phyloP scores from a whole-genome alignment of 2,797 vertebrate genomes.

The Huso huso region DNA sequence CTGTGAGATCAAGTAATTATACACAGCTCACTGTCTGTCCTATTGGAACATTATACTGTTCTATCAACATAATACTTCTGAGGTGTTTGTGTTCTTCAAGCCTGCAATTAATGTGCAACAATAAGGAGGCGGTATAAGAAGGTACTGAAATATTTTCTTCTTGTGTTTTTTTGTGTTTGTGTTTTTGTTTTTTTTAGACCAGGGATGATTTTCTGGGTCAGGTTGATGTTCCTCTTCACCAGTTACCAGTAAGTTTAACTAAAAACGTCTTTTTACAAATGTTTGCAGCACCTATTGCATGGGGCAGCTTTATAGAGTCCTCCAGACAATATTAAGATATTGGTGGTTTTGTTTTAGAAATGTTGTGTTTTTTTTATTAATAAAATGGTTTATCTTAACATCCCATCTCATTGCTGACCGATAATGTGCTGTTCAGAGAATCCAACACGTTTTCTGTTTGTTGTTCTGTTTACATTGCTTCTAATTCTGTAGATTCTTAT shows the following conservation, averaged over 20 bases:
- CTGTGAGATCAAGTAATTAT: no score
- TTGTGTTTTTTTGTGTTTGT: conserved; percentile 11
- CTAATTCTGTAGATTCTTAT: not conserved
- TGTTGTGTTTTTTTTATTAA: not conserved
- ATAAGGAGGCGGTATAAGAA: no score
- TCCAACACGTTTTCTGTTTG: no score
- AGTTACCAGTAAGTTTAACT: conserved; percentile 70
- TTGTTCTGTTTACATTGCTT: no score
- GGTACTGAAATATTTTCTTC: conserved; percentile 6
- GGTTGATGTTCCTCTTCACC: conserved; percentile 90
- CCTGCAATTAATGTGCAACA: conserved; percentile 7
- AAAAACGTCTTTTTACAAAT: not conserved
- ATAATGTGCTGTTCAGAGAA: no score
- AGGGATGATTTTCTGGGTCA: conserved; percentile 97
- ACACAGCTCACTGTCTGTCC: not conserved
- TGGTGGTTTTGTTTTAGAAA: not conserved
- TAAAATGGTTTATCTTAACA: not conserved
- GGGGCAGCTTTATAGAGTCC: no score
- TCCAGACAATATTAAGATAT: not conserved
- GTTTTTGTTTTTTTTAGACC: conserved; percentile 60
- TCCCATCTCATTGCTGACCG: no score
- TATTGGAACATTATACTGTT: not conserved
- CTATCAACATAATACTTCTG: not conserved
- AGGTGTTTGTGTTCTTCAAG: not conserved
- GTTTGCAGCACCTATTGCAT: not conserved